These are phyloP conservation scores for Parazoanthus swiftii DNA, from an alignment of 92 coral and sea anemone species.

Conservation along the genomic window DNA sequence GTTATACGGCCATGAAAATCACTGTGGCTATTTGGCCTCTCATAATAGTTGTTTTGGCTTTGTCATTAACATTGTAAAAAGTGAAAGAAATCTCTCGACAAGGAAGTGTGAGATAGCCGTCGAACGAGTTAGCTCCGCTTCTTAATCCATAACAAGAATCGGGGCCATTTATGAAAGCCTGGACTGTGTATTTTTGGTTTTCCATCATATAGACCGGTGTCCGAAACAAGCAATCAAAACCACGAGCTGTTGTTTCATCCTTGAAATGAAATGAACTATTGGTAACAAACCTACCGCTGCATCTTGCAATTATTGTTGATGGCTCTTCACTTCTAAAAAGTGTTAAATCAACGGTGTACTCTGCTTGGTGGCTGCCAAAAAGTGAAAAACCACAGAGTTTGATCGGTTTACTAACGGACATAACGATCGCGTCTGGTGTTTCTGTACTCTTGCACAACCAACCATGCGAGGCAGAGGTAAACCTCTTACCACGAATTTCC, in stretches of 20 bases:
- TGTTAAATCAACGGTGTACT: background rate
- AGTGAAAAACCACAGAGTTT: slow-evolving; percentile 9
- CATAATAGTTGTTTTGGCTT: background rate
- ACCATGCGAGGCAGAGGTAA: background rate
- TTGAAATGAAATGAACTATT: background rate
- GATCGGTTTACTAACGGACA: background rate
- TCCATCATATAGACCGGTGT: background rate
- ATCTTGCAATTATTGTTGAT: background rate
- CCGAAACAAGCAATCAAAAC: background rate
- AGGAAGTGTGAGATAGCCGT: background rate
- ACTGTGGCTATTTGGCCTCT: background rate
- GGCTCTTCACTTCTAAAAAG: background rate
- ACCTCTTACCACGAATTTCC: background rate
- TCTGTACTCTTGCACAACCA: background rate
- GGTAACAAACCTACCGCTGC: background rate
- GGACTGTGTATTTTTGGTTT: background rate
- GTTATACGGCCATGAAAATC: background rate
- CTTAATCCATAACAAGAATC: background rate
- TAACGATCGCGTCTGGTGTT: background rate
- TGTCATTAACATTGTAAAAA: background rate
- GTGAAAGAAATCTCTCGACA: background rate
- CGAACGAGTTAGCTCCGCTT: background rate
- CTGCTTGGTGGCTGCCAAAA: slow-evolving; percentile 1
- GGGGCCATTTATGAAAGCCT: background rate
- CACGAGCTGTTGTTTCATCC: background rate